Base-by-base conservation (phyloP, 2,797 vertebrate genomes). In the Petrocephalus schoutedeni region DNA sequence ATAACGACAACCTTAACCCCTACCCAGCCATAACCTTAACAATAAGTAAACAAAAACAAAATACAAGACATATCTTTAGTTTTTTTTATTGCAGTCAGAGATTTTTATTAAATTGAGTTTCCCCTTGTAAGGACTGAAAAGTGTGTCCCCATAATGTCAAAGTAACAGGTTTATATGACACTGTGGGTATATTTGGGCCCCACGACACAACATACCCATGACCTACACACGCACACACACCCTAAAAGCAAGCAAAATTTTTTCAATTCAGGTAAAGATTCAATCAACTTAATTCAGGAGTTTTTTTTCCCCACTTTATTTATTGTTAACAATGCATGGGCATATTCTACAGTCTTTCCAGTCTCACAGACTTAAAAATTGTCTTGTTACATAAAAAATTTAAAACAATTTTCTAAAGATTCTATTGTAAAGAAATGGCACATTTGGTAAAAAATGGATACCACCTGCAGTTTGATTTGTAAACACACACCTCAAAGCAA, bases 391-490 rank as follows among this genome's bases (percentile, higher is more conserved):
- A 89, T 80, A n/a, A 87, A 89, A 87, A 82, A 87, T 23, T 67
- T 77, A 49, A 74, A 64, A 83, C 59, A 83, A 87, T 85, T 87
- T 58, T 64, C 41, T 87, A 87, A 89, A 51, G 74, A 82, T 56
- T 82, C 21, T 87, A 23, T 87, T 59, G 23, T 53, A 16, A 67
- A 56, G 82, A 83, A 89, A 89, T 87, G 87, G 87, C 89, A 89
- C 87, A 85, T 87, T 85, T 74, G 89, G 89, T 89, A 59, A 89
- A 85, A 71, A 36, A 58, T 51, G 45, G 51, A 87, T 87, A 85
- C 77, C 85, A 89, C 67, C 56, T 77, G 64, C 56, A 88, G 54
- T 85, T 54, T 28, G 16, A 3, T 32, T 84, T 71, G 67, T 71
- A 71, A 71, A 80, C 74, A 80, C 56, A 57, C 74, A 80, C 74